A percentile compares a stretch with the other conserved stretches of the same genome.
Conservation (phyloP, 92 coral and sea anemone species). For the Isaurus tuberculatus region DNA sequence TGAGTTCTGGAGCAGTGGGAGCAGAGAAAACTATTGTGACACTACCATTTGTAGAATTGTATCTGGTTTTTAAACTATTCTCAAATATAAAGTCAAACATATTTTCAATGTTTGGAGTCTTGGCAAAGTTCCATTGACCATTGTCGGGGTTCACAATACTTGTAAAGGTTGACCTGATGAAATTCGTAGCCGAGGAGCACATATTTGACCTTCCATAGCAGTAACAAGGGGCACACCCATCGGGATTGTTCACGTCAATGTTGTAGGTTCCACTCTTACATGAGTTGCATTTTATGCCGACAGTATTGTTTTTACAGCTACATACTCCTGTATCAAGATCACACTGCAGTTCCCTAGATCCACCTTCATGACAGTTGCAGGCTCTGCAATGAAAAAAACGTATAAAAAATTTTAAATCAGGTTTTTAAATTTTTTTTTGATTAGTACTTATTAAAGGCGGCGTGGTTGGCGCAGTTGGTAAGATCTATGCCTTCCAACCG, state of each 20-base stretch:
- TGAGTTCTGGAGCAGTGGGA: slow-evolving; percentile 36
- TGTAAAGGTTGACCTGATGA: slow-evolving; percentile 47
- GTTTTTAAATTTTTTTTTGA: too few relatives aligned
- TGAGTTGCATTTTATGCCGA: slow-evolving; percentile 71
- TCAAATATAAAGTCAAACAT: not conserved
- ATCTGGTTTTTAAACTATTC: slow-evolving; percentile 2
- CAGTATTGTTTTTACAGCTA: slow-evolving; percentile 82
- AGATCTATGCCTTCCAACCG: too few relatives aligned
- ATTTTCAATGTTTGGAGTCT: not conserved
- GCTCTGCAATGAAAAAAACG: slow-evolving; percentile 56
- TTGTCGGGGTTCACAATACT: not conserved
- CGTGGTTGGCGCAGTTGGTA: too few relatives aligned
- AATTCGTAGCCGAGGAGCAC: slow-evolving; percentile 82
- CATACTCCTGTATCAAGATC: slow-evolving; percentile 80
- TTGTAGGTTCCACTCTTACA: slow-evolving; percentile 82
- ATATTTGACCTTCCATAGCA: slow-evolving; percentile 78
- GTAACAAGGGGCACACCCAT: slow-evolving; percentile 94
- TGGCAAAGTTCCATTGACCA: not conserved
- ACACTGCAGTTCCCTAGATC: slow-evolving; percentile 83
- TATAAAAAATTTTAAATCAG: not conserved
- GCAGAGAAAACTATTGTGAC: slow-evolving; percentile 7
- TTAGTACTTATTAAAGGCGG: too few relatives aligned
- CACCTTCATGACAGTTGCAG: slow-evolving; percentile 87
- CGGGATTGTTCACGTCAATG: slow-evolving; percentile 80
- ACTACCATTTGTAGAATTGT: slow-evolving; percentile 6